Conservation (phyloP, 2,888 invertebrate species). For the Andrena bucephala region DNA sequence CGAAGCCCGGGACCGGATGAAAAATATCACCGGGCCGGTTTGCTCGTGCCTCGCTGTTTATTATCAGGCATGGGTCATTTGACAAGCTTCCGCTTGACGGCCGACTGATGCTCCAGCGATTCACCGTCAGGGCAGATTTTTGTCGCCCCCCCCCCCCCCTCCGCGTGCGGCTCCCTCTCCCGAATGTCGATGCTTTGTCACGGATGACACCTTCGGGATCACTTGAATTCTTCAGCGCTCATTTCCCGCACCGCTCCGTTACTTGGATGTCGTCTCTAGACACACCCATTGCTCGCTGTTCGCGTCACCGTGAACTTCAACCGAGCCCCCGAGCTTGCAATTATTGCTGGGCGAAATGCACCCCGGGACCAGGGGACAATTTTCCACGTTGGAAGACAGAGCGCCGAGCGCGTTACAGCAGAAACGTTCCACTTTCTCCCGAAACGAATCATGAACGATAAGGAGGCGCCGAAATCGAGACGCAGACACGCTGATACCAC, state of each 20-base stretch:
- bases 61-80: slow-evolving; percentile 2
- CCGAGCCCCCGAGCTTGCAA: too few relatives aligned
- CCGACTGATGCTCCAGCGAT: not conserved
- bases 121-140: slow-evolving; percentile 1
- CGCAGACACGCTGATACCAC: slow-evolving; percentile 1
- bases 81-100: slow-evolving; percentile 20
- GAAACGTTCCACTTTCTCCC: not conserved
- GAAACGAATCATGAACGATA: not conserved
- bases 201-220: not conserved
- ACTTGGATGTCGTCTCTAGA: too few relatives aligned
- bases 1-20: slow-evolving; percentile 19
- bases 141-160: not conserved
- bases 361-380: not conserved
- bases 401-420: not conserved
- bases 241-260: not conserved
- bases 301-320: too few relatives aligned
- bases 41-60: slow-evolving; percentile 13
- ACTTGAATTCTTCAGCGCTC: not conserved
- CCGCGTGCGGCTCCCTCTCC: not conserved
- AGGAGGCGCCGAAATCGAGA: not conserved
- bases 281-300: too few relatives aligned
- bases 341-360: not conserved
- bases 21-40: slow-evolving; percentile 13
- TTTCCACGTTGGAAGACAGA: not conserved
- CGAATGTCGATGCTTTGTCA: not conserved